A percentile compares a stretch with the other conserved stretches of the same genome.
These are phyloP conservation scores for Brachystomella parvula DNA, from an alignment of 1,140 invertebrate genomes.

Conservation along the genomic window DNA sequence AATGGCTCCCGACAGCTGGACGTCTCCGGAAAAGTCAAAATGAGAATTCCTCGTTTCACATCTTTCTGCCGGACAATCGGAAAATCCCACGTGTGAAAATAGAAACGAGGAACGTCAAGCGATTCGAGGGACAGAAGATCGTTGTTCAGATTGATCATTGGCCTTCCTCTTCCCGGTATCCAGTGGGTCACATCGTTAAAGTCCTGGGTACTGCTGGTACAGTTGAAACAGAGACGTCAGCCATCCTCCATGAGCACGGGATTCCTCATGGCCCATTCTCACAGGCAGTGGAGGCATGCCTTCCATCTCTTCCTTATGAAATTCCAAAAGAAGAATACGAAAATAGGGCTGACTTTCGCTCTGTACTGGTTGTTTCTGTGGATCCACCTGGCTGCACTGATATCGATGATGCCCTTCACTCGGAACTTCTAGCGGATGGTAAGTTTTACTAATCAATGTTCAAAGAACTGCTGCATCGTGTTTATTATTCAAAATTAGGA, in stretches of 20 bases:
- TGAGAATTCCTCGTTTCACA: slow-evolving; percentile 60
- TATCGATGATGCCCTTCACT: slow-evolving; percentile 98
- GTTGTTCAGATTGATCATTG: slow-evolving; percentile 88
- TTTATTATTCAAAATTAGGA: no score
- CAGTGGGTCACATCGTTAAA: slow-evolving; percentile 77
- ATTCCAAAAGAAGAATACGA: slow-evolving; percentile 75
- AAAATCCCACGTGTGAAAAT: slow-evolving; percentile 85
- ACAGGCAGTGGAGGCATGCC: slow-evolving; percentile 81
- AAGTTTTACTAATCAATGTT: no score
- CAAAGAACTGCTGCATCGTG: no score
- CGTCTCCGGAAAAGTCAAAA: slow-evolving; percentile 73
- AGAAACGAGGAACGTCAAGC: slow-evolving; percentile 78
- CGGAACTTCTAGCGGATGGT: slow-evolving; percentile 58
- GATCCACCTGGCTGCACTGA: slow-evolving; percentile 99
- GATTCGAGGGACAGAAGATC: slow-evolving; percentile 72
- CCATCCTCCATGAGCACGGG: slow-evolving; percentile 91
- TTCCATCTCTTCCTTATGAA: slow-evolving; percentile 83
- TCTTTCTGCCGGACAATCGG: slow-evolving; percentile 83
- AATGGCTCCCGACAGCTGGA: slow-evolving; percentile 95
- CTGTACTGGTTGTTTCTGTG: slow-evolving; percentile 86
- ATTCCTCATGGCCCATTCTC: slow-evolving; percentile 92
- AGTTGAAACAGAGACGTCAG: slow-evolving; percentile 89
- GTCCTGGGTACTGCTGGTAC: slow-evolving; percentile 74
- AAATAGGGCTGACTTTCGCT: slow-evolving; percentile 70
- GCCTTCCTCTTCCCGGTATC: slow-evolving; percentile 75